phyloP scores from a whole-genome alignment of 2,888 invertebrate genomes.

The Drepanosiphum platanoidis region DNA sequence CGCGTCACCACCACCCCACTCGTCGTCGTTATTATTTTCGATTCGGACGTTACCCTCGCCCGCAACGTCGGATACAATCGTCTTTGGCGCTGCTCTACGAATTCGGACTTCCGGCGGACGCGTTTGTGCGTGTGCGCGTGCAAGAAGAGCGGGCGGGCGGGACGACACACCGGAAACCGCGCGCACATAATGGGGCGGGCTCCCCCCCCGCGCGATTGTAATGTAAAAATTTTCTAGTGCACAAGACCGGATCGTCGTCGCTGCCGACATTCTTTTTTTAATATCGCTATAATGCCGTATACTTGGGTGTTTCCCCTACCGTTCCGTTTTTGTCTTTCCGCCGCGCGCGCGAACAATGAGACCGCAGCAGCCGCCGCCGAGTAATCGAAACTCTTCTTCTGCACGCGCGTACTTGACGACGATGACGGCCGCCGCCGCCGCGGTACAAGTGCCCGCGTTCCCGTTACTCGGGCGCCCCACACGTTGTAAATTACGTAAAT shows the following conservation, averaged over 20 bases:
- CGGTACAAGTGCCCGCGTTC: not conserved
- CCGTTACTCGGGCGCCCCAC: not conserved
- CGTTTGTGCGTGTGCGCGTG: not conserved
- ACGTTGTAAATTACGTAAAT: not conserved
- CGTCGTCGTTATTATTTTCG: not conserved
- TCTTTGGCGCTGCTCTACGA: slow-evolving; percentile 1
- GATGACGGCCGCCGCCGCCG: not conserved
- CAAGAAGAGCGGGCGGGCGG: not conserved
- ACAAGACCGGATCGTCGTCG: slow-evolving; percentile 47
- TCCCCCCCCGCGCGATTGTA: not conserved
- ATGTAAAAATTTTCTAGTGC: slow-evolving; percentile 57
- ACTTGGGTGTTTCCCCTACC: not conserved
- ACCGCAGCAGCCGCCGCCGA: too few relatives aligned
- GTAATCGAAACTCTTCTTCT: not conserved
- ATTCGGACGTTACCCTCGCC: not conserved
- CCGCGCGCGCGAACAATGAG: not conserved
- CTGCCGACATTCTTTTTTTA: not conserved
- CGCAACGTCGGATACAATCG: slow-evolving; percentile 2
- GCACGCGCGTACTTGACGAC: not conserved
- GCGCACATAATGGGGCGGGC: not conserved
- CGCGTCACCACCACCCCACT: not conserved
- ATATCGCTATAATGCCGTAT: not conserved
- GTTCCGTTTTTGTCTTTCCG: not conserved
- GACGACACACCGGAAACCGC: slow-evolving; percentile 48
- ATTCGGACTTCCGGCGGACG: slow-evolving; percentile 59